These are phyloP conservation scores for Blastobasis adustella DNA, from an alignment of 2,888 invertebrate genomes.

Conservation along the genomic window DNA sequence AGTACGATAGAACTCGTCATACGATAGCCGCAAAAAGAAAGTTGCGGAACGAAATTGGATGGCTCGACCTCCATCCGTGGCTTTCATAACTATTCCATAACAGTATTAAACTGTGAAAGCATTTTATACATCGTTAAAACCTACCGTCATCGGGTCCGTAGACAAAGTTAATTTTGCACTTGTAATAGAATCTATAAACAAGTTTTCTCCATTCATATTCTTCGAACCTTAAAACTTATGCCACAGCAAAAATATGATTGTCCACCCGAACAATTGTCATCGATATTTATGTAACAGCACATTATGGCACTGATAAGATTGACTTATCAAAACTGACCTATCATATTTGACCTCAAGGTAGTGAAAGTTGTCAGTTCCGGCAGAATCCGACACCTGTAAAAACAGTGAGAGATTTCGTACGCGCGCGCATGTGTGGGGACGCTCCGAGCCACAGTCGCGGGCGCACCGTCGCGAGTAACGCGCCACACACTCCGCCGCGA, in stretches of 20 bases:
- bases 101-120: slow-evolving; percentile 42
- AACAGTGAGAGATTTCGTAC: slow-evolving; percentile 47
- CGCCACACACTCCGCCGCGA: slow-evolving; percentile 16
- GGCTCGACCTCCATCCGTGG: slow-evolving; percentile 19
- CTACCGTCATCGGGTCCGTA: background rate
- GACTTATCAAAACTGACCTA: slow-evolving; percentile 42
- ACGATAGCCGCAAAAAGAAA: slow-evolving; percentile 9
- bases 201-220: too few species aligned
- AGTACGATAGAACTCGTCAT: background rate
- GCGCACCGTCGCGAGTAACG: slow-evolving; percentile 30
- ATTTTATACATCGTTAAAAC: slow-evolving; percentile 23
- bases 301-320: slow-evolving; percentile 21
- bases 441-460: slow-evolving; percentile 32
- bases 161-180: too few species aligned
- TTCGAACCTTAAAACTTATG: too few species aligned
- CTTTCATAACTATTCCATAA: slow-evolving; percentile 48
- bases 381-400: slow-evolving; percentile 58
- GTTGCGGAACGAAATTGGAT: slow-evolving; percentile 13
- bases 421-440: slow-evolving; percentile 39
- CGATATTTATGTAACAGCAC: background rate
- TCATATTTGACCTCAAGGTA: slow-evolving; percentile 38
- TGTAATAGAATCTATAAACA: too few species aligned
- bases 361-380: slow-evolving; percentile 69
- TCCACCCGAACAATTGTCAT: slow-evolving; percentile 1
- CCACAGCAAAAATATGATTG: background rate